Evolutionary conservation across 1,140 invertebrate species (phyloP), one percentile per base, ranked within the genome.

Genomic region (Meteorus sp.): DNA sequence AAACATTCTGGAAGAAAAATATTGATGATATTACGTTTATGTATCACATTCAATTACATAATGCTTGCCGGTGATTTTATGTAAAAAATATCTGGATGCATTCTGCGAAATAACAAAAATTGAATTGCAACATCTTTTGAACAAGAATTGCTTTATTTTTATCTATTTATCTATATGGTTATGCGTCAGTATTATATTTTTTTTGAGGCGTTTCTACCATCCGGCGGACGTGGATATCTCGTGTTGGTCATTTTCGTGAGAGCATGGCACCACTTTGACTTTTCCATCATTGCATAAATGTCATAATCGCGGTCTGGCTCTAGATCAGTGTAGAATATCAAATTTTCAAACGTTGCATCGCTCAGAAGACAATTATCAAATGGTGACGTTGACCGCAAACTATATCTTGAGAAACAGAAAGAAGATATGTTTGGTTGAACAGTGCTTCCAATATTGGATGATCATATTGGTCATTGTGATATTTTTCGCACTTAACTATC

Each of bases 291-390:
- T 1, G 86, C 86, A 65, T 91, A 92, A 17, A 90, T 86, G 65
- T 92, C 90, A 48, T 89, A 91, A 64, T 90, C 86, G n/a, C 86
- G 84, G 69, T 89, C 86, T 1, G 86, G 87, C 61, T 88, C 82
- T 19, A 89, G 75, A 62, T 93, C 89, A 3, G 84, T 84, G 60
- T 90, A 89, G 68, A 89, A 83, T 64, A 90, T 86, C 13, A 91
- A 69, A 35, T 84, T 82, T 43, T 85, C 81, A 59, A 88, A 86
- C 1, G 84, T 83, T 9, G 84, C 71, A 59, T 88, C 85, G 62
- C 88, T 90, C 1, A 92, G 73, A 67, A 89, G 88, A 67, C 90
- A 92, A 69, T 92, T 92, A 60, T 91, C 89, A 1, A 82, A 66
- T 7, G 80, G 78, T 31, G 75, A 64, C 17, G 71, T 68, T 6